A percentile compares a stretch with the other conserved stretches of the same genome.
Evolutionary conservation across 2,797 vertebrate species (phyloP).

Genomic region (Emydoidea blandingii): DNA sequence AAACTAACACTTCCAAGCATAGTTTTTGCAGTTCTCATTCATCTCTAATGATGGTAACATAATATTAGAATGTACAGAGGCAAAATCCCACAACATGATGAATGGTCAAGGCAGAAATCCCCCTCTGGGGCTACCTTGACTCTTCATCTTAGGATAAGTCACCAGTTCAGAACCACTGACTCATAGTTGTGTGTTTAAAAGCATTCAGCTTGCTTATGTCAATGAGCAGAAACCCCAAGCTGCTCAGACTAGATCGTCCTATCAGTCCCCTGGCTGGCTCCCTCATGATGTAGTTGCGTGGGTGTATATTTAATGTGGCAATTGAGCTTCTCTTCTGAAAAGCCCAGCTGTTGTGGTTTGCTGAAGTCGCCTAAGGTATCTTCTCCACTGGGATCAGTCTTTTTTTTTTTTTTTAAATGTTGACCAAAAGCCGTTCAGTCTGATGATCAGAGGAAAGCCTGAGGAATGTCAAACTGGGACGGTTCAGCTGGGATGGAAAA

Average conservation of each 20-base stretch:
- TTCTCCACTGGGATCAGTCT: background rate
- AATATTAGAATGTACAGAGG: background rate
- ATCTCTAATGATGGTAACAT: rapidly evolving
- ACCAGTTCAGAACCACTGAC: background rate
- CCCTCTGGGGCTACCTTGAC: background rate
- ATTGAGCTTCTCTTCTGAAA: background rate
- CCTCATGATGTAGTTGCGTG: rapidly evolving
- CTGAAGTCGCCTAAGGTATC: background rate
- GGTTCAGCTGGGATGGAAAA: background rate
- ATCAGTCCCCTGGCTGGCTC: background rate
- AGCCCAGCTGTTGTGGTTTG: background rate
- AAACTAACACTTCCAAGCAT: rapidly evolving
- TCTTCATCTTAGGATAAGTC: background rate
- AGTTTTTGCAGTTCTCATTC: background rate
- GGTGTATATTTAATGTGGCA: rapidly evolving
- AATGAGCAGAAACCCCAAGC: background rate
- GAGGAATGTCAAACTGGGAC: no score
- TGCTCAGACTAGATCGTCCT: background rate
- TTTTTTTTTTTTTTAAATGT: background rate
- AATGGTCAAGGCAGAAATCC: background rate
- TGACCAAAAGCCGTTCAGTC: background rate
- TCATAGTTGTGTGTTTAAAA: background rate
- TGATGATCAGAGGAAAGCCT: background rate
- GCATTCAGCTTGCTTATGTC: background rate
- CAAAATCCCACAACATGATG: background rate